Evolutionary conservation across 2,797 vertebrate genomes (phyloP), one percentile per base, ranked within the genome.

Genomic region (Sebastes miniatus): DNA sequence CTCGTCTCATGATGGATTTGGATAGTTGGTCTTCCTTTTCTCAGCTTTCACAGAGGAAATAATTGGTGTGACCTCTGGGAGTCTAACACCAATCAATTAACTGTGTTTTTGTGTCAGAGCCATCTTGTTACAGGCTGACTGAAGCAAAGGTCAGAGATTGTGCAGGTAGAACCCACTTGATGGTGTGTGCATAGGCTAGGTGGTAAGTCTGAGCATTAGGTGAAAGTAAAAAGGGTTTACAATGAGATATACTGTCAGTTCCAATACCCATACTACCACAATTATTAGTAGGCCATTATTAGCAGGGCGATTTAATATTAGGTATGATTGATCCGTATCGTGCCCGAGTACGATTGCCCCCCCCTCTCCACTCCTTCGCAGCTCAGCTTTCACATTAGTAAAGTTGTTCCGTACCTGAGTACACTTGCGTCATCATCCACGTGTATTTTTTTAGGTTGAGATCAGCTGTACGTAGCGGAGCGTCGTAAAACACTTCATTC

Each of bases 51-150:
- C 75, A 68, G 25, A 14, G 79, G 56, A 88, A 83, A 81, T 92
- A 92, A 92, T 92, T 92, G 89, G 84, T 43, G 69, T 84, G 88
- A 93, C 89, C 86, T 90, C 87, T 81, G 39, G 67, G 70, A 89
- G 81, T 65, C 79, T 25, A 65, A 31, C 73, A 18, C 32, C 22
- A 80, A 88, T 88, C 85, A 87, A 88, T 90, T 90, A 83, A 77
- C 25, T 72, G 62, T 84, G 83, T 86, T 91, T 91, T 81, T 84
- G 61, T 86, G 83, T 91, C 77, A 77, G 85, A 77, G 43, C 59
- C 0, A 22, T 85, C 87, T 86, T 89, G 83, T 87, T 89, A 52
- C 70, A 68, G 32, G 39, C 76, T 50, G 85, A 75, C 77, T 69
- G 69, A 80, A 73, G 77, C 74, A 92, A 93, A 93, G 91, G 92